These are phyloP conservation scores for Zygothrica quintamaculata DNA, from an alignment of 2,888 invertebrate genomes.

Conservation along the genomic window DNA sequence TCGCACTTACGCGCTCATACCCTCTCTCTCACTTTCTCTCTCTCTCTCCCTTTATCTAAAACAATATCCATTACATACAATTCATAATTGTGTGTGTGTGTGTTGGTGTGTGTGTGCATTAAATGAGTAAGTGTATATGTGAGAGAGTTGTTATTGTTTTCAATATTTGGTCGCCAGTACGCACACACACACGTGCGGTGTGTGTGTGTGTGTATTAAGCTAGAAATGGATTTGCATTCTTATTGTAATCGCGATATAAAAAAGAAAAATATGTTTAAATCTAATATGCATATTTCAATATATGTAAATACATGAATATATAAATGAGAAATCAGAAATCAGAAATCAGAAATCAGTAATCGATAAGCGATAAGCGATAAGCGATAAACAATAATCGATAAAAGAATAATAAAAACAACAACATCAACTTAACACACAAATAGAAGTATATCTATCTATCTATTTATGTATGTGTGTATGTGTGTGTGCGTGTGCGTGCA, in stretches of 20 bases:
- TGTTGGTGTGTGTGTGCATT: constrained; percentile 8
- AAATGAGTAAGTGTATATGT: constrained; percentile 11
- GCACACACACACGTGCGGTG: constrained; percentile 20
- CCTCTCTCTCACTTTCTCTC: constrained; percentile 10
- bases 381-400: too few species aligned
- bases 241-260: constrained; percentile 30
- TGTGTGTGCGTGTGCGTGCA: constrained; percentile 1
- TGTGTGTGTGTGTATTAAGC: constrained; percentile 29
- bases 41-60: constrained; percentile 7
- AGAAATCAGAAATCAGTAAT: too few species aligned
- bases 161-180: constrained; percentile 30
- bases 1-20: constrained; percentile 3
- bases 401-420: constrained; percentile 19
- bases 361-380: too few species aligned
- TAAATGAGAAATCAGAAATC: neutral
- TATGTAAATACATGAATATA: constrained; percentile 27
- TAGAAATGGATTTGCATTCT: constrained; percentile 53
- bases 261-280: constrained; percentile 12
- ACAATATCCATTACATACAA: too few species aligned
- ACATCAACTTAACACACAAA: neutral
- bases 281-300: constrained; percentile 8
- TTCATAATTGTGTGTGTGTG: constrained; percentile 1
- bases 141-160: constrained; percentile 46
- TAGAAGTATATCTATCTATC: constrained; percentile 3
- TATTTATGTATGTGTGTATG: constrained; percentile 8